Evolutionary conservation across 2,797 vertebrate genomes (phyloP), one percentile per base, ranked within the genome.

Genomic region (Amniataba percoides): DNA sequence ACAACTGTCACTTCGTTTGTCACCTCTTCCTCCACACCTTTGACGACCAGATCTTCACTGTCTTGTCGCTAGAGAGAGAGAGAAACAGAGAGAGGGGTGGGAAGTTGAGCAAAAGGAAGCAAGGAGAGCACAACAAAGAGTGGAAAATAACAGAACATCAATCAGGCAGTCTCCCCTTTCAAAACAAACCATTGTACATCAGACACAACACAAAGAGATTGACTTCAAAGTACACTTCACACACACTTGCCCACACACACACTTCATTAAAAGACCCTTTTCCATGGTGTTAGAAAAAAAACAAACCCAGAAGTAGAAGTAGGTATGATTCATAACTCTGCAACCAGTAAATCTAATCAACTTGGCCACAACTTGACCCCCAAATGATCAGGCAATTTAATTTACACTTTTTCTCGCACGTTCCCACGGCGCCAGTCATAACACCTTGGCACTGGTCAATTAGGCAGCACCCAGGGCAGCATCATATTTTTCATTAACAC

Each of bases 41-140:
- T 52, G 92, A 92, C 77, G 88, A 84, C 97, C 97, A 99, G 91
- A 99, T 95, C 96, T 98, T 99, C 95, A 98, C 97, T 14, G 95
- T 97, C 94, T 95, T 95, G 95, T 99, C 97, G 2, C 98, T 99
- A 60, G 82, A 76, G 71, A 78, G 56, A 83, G 27, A 58, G 51
- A 36, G 21, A 25, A 7, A 27, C 6, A 7, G 21, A n/a, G 63
- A 13, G 19, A 6, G 34, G 15, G 76, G 53, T 42, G 69, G 21
- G 56, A 59, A 55, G 69, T 69, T 49, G 61, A 83, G 81, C 8
- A 23, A 67, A 57, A 27, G 59, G 63, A 61, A 60, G 57, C 58
- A 53, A 67, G 16, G 16, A 42, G 21, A 81, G 70, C n/a, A 65
- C 34, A 76, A 78, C 65, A 77, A 69, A 81, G 39, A 34, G 53